Base-by-base conservation (phyloP, 2,113 vertebrate genomes). In the Otocyon megalotis region DNA sequence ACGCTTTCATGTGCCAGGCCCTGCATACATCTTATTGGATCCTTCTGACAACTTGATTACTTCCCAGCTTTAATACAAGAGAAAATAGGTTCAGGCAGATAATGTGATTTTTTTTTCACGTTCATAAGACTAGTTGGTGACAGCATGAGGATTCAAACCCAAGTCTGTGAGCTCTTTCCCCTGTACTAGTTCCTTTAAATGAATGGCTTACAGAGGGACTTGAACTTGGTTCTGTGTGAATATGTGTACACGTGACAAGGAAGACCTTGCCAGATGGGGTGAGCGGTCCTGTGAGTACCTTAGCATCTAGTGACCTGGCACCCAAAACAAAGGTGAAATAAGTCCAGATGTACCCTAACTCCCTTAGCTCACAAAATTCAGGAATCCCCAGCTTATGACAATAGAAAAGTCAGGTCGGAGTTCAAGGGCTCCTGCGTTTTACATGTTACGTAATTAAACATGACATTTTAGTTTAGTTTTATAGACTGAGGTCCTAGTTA, bases 391-490 rank as follows among this genome's bases (percentile, higher is more conserved):
- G 9, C 58, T 54, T 65, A 32, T 14, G 28, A 85, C 6, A 5
- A n/a, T 28, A 35, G n/a, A 93, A 91, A 82, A 43, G 48, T 62
- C 71, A 72, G 1, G 0, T 0, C 58, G 19, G 32, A 50, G 50
- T 91, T 80, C 54, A 88, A 77, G 62, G 43, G 12, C 62, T n/a
- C 60, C 67, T 60, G 54, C 35, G 65, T 69, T 90, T 87, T 62
- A 24, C 35, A 43, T 32, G 30, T 82, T 83, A 85, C 24, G 0
- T 83, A 54, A 94, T 53, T 88, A 58, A 65, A 81, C 1, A 13
- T 82, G 77, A 37, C 13, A 35, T 86, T 80, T 97, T 56, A 91
- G n/a, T 74, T 84, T 35, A 30, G 13, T 77, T 81, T 96, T 95
- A 69, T 10, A 84, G 90, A 94, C 84, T 32, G n/a, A 12, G 71